Base-by-base conservation (phyloP, 1,140 invertebrate genomes). In the Lineus longissimus region DNA sequence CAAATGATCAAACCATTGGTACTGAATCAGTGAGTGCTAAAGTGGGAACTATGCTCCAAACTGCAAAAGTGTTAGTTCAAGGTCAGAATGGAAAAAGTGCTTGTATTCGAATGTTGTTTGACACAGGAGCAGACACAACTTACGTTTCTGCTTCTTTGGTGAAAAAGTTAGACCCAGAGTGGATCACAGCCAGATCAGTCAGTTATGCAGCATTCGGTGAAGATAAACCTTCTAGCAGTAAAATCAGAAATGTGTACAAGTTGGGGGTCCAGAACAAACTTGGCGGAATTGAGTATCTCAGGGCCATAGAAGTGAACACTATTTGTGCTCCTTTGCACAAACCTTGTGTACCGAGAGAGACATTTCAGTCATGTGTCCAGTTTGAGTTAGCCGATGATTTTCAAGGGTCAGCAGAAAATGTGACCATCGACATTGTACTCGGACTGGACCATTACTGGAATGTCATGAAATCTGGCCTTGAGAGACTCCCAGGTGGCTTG, bases 161-260 rank as follows among this genome's bases (percentile, higher is more conserved):
- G 6, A 36, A 36, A 36, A 36, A 36, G 15, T 4, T 36, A 15
- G 33, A 36, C 4, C 33, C 33, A 36, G 15, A 36, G 15, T 36
- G 6, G n/a, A 27, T 27, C 47, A 51, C 47, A 22, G n/a, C 25
- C n/a, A 22, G n/a, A n/a, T 51, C 55, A 9, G 29, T 57, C 27
- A 57, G 55, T 57, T 25, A 22, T 30, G 22, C 55, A n/a, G 29
- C 55, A 57, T 57, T 57, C 27, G 47, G 47, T 54, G 47, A 27
- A 54, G n/a, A 4, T n/a, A 4, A 54, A 27, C 25, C 47, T n/a
- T 54, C 47, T 54, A n/a, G 4, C 9, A 54, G 47, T 54, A 54
- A 54, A n/a, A 19, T 27, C 4, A 6, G 25, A 4, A 54, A 54
- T 54, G 47, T 54, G 6, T 54, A 54, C 25, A n/a, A 54, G 47